These are phyloP conservation scores for Stenodema calcarata DNA, from an alignment of 2,888 invertebrate species.

Conservation along the genomic window DNA sequence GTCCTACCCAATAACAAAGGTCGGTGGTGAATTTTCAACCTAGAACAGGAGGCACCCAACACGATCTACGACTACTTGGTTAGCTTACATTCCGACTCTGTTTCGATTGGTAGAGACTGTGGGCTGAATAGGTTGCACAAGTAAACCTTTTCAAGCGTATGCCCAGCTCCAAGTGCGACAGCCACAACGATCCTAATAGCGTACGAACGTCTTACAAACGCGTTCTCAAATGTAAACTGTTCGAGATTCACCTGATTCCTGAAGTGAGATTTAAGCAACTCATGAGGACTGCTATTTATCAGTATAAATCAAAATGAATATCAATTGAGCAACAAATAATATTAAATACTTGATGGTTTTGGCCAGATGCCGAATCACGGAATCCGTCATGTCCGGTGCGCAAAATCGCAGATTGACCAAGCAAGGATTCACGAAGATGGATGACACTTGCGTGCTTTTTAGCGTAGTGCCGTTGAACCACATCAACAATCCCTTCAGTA, in stretches of 20 bases:
- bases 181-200: neutral
- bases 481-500: neutral
- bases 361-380: neutral
- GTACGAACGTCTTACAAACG: neutral
- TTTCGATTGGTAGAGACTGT: neutral
- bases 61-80: too few relatives aligned
- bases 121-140: neutral
- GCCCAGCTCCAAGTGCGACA: neutral
- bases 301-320: too few relatives aligned
- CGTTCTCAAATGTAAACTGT: constrained; percentile 4
- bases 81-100: constrained; percentile 2
- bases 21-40: too few relatives aligned
- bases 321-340: too few relatives aligned
- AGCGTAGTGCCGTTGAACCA: neutral
- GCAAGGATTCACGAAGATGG: constrained; percentile 4
- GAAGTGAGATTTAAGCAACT: neutral
- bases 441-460: neutral
- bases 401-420: neutral
- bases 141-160: constrained; percentile 5
- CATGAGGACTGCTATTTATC: too few relatives aligned
- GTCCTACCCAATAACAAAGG: too few relatives aligned
- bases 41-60: too few relatives aligned
- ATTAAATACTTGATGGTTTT: neutral
- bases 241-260: constrained; percentile 18
- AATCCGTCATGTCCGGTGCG: neutral